A percentile compares a stretch with the other conserved stretches of the same genome.
Conservation (phyloP, 2,888 invertebrate species). For the Agriopis leucophaearia region DNA sequence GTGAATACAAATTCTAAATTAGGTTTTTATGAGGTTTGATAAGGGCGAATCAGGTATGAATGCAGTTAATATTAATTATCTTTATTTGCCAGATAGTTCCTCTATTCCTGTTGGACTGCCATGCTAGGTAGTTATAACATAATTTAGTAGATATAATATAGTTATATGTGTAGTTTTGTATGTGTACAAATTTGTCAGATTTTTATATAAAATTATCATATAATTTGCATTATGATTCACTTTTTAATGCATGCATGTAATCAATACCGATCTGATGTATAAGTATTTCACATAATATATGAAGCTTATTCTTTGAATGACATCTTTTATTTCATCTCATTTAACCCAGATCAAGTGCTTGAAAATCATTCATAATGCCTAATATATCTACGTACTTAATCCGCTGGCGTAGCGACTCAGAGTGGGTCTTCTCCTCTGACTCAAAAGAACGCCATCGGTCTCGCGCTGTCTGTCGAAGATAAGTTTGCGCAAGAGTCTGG, state of each 20-base stretch:
- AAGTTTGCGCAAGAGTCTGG: no score
- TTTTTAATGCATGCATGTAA: constrained; percentile 50
- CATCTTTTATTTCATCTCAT: constrained; percentile 53
- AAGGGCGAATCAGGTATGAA: constrained; percentile 30
- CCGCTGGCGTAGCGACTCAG: neutral
- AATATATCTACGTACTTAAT: neutral
- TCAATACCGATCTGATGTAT: constrained; percentile 60
- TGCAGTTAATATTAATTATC: constrained; percentile 25
- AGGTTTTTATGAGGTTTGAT: constrained; percentile 56
- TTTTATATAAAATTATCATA: constrained; percentile 28
- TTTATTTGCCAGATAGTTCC: constrained; percentile 59
- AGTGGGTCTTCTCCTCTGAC: no score
- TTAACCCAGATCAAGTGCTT: neutral
- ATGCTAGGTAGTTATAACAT: constrained; percentile 43
- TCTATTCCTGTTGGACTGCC: constrained; percentile 51
- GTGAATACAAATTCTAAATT: constrained; percentile 60
- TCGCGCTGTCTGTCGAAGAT: no score
- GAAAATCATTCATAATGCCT: neutral
- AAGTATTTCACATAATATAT: constrained; percentile 56
- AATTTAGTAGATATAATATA: constrained; percentile 32
- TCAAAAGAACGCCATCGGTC: no score
- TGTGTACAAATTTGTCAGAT: constrained; percentile 34
- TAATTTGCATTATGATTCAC: constrained; percentile 37
- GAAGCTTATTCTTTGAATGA: constrained; percentile 57
- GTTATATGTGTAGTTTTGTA: constrained; percentile 37